Evolutionary conservation across 2,888 invertebrate species (phyloP).

Genomic region (Keiferia lycopersicella): DNA sequence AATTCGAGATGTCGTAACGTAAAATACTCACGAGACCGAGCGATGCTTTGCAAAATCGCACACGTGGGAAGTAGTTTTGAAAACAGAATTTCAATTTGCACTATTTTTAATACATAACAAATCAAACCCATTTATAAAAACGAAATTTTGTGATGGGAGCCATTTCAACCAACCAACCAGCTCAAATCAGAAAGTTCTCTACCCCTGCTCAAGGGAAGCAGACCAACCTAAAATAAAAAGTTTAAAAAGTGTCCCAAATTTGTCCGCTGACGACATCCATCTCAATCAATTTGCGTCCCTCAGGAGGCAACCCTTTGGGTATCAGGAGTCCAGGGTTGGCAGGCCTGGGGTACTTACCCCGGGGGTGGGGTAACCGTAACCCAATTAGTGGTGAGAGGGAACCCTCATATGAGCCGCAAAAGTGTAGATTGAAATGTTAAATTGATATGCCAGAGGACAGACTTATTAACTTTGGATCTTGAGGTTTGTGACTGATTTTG

Average conservation of each 20-base stretch:
- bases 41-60: too few species aligned
- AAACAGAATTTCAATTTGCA: too few species aligned
- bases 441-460: constrained; percentile 45
- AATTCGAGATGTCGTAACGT: too few species aligned
- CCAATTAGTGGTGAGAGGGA: constrained; percentile 73
- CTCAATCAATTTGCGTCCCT: constrained; percentile 76
- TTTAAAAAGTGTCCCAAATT: constrained; percentile 65
- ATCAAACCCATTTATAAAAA: too few species aligned
- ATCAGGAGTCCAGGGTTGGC: constrained; percentile 42
- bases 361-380: constrained; percentile 66
- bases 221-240: constrained; percentile 47
- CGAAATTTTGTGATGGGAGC: too few species aligned
- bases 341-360: not conserved
- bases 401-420: constrained; percentile 62
- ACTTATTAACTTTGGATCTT: constrained; percentile 18
- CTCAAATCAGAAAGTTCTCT: not conserved
- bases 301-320: constrained; percentile 70
- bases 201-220: constrained; percentile 27
- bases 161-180: too few species aligned
- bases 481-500: not conserved
- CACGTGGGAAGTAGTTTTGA: too few species aligned
- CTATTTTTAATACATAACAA: too few species aligned
- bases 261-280: constrained; percentile 77
- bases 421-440: constrained; percentile 76
- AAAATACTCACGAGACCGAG: too few species aligned